Percentiles rank a stretch among this genome's conserved stretches.
Evolutionary conservation across 30 jellyfish, hydroid and myxozoan species (phyloP).

Genomic region (Turritopsis rubra): DNA sequence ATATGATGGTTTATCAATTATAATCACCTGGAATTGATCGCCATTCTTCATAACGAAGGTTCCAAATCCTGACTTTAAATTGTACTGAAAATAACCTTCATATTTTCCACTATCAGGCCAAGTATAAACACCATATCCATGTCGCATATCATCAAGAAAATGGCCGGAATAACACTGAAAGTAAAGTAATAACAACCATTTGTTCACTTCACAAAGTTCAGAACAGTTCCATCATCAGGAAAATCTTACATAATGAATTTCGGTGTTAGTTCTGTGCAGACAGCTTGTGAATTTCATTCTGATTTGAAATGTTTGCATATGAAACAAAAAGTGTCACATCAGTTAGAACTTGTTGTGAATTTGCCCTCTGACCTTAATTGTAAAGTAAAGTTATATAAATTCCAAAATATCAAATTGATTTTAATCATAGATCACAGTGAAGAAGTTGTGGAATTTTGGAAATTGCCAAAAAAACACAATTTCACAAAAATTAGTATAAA

Average conservation of each 20-base stretch:
- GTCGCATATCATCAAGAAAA: conserved; percentile 55
- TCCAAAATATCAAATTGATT: too few species aligned
- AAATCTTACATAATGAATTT: neutral
- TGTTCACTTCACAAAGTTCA: neutral
- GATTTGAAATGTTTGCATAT: too few species aligned
- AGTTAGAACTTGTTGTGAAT: too few species aligned
- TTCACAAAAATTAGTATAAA: too few species aligned
- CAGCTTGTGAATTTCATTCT: too few species aligned
- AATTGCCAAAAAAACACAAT: too few species aligned
- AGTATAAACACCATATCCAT: conserved; percentile 67
- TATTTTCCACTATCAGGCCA: conserved; percentile 85
- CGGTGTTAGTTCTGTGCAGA: too few species aligned
- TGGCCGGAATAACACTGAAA: conserved; percentile 61
- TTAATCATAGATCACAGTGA: too few species aligned
- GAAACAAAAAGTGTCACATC: too few species aligned
- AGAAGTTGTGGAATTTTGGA: too few species aligned
- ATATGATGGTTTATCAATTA: neutral
- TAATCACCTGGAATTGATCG: conserved; percentile 61
- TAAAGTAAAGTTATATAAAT: too few species aligned
- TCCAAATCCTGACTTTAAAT: conserved; percentile 79
- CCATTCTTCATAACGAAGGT: conserved; percentile 48
- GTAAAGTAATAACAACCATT: conserved; percentile 12
- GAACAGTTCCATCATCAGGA: neutral
- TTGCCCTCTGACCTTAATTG: too few species aligned
- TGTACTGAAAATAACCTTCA: conserved; percentile 59